Conservation (phyloP, 2,113 vertebrate genomes). For the Laticauda colubrina region DNA sequence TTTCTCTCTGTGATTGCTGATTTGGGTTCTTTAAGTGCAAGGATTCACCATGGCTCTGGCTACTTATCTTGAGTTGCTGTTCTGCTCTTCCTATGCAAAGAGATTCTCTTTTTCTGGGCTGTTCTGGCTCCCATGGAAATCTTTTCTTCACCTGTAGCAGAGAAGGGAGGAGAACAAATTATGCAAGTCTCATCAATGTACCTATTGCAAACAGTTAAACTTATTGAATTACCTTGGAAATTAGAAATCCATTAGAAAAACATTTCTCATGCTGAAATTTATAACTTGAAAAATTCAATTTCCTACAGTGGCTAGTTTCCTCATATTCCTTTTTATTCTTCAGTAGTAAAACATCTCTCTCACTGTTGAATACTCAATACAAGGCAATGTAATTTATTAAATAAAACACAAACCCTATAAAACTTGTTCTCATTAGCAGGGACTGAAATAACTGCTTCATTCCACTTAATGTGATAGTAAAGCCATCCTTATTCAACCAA, state of each 20-base stretch:
- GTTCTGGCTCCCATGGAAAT: slow-evolving; percentile 42
- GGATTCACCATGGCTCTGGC: slow-evolving; percentile 11
- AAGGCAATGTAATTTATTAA: neutral
- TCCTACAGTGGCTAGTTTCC: neutral
- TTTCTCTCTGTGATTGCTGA: slow-evolving; percentile 4
- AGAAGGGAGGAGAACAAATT: neutral
- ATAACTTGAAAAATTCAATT: neutral
- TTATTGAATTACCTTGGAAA: neutral
- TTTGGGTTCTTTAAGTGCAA: rapidly evolving
- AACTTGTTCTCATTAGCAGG: neutral
- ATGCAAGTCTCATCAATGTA: neutral
- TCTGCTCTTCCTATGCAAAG: slow-evolving; percentile 43
- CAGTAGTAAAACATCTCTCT: neutral
- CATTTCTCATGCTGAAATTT: neutral
- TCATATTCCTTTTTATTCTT: neutral
- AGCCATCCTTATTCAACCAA: neutral
- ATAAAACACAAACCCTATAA: neutral
- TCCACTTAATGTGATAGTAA: neutral
- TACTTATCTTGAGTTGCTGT: slow-evolving; percentile 31
- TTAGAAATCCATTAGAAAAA: neutral
- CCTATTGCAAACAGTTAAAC: neutral
- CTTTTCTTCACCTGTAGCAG: slow-evolving; percentile 55
- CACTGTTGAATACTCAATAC: neutral
- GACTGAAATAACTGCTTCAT: neutral
- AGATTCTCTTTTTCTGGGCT: slow-evolving; percentile 34